Conservation (phyloP, 1,140 invertebrate species). For the Drosophila funebris region DNA sequence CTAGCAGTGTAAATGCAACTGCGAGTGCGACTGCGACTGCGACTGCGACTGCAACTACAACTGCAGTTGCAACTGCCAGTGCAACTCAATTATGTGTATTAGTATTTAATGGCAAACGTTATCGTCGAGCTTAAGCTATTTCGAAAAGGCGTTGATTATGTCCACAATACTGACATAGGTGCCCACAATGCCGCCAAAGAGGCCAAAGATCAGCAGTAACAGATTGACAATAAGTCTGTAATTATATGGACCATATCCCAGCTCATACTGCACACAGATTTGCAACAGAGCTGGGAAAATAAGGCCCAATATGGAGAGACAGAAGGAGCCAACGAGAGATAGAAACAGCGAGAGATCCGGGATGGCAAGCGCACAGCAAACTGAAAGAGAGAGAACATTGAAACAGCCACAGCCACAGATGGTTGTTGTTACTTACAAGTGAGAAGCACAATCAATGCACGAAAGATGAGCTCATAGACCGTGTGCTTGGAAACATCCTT, state of each 20-base stretch:
- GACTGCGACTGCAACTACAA: background rate
- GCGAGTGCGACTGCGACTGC: background rate
- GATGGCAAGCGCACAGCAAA: conserved; percentile 91
- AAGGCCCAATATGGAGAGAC: conserved; percentile 94
- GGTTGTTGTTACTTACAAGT: conserved; percentile 87
- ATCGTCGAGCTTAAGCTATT: background rate
- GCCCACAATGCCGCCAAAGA: conserved; percentile 88
- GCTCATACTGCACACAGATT: conserved; percentile 70
- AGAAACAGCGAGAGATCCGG: conserved; percentile 96
- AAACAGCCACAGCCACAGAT: too few species aligned
- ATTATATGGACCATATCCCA: conserved; percentile 83
- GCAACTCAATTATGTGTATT: conserved; percentile 32
- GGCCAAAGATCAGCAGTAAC: conserved; percentile 87
- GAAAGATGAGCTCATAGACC: conserved; percentile 87
- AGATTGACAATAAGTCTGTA: conserved; percentile 86
- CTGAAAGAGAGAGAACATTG: conserved; percentile 74
- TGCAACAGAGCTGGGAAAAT: conserved; percentile 95
- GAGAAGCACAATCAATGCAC: conserved; percentile 87
- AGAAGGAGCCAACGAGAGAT: conserved; percentile 94
- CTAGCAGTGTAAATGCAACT: too few species aligned
- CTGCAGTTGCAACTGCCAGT: background rate
- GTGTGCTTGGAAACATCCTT: conserved; percentile 84
- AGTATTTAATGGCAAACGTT: conserved; percentile 23
- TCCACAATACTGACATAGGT: conserved; percentile 88
- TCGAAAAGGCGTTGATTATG: conserved; percentile 84